A percentile compares a stretch with the other conserved stretches of the same genome.
phyloP scores from a whole-genome alignment of 2,888 invertebrate species.

The Melipona bicolor region DNA sequence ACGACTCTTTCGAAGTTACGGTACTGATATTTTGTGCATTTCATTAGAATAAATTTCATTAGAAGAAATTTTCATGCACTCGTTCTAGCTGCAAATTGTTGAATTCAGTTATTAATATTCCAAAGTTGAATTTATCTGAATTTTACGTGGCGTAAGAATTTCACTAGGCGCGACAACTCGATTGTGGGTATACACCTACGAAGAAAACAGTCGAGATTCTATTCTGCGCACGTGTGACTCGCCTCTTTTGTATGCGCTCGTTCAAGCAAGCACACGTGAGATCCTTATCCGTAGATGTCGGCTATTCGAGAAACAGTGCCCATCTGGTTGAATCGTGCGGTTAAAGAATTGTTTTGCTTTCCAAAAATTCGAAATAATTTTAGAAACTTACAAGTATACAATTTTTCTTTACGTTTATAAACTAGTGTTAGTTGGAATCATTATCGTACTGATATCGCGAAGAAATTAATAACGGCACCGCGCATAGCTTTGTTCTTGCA shows the following conservation, averaged over 20 bases:
- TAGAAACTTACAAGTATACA: background rate
- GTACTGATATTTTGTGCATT: background rate
- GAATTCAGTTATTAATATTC: too few relatives aligned
- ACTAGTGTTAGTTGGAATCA: background rate
- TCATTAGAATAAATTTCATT: background rate
- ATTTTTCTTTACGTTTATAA: background rate
- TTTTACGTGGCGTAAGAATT: conserved; percentile 45
- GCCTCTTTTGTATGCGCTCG: conserved; percentile 56
- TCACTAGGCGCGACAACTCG: conserved; percentile 48
- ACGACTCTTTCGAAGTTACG: too few relatives aligned
- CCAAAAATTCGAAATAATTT: background rate
- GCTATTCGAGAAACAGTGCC: conserved; percentile 56
- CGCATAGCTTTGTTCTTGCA: conserved; percentile 27
- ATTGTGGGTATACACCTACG: conserved; percentile 46
- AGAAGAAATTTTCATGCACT: background rate
- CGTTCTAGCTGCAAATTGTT: background rate
- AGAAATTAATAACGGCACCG: conserved; percentile 11
- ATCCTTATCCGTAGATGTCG: conserved; percentile 48
- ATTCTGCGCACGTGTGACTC: conserved; percentile 61
- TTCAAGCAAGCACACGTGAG: conserved; percentile 34
- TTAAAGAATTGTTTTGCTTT: background rate
- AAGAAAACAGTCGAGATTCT: conserved; percentile 25
- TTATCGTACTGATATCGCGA: background rate
- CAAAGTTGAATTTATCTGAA: conserved; percentile 16
- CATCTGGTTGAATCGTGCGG: conserved; percentile 20